These are phyloP conservation scores for Rotaria macrura DNA, from an alignment of 2,888 invertebrate species.

Conservation along the genomic window DNA sequence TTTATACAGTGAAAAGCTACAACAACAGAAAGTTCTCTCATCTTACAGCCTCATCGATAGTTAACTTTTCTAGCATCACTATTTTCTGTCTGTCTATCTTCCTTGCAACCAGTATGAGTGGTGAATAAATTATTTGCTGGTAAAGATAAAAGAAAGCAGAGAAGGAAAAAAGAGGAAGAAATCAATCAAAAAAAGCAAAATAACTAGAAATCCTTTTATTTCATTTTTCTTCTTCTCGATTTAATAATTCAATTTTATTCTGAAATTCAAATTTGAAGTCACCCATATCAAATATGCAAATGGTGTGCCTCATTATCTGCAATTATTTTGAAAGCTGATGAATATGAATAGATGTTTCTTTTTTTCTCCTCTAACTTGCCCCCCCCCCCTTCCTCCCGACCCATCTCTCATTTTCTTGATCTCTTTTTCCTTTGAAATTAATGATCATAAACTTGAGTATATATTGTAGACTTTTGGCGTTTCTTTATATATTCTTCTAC, in stretches of 20 bases:
- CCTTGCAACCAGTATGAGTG: background rate
- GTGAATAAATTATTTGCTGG: background rate
- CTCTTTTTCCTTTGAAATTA: no score
- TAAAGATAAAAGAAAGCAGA: background rate
- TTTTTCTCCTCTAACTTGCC: no score
- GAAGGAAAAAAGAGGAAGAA: background rate
- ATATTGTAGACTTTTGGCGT: no score
- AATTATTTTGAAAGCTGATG: background rate
- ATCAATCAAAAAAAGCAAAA: background rate
- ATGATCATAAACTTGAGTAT: no score
- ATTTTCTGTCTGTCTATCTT: background rate
- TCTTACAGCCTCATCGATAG: background rate
- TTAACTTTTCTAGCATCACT: background rate
- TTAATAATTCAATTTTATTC: background rate
- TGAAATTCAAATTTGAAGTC: background rate
- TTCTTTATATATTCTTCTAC: background rate
- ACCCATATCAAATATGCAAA: background rate
- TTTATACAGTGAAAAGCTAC: no score
- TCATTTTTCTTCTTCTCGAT: background rate
- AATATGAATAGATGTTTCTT: background rate
- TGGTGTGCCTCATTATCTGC: background rate
- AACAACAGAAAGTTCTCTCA: background rate
- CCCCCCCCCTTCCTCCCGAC: no score
- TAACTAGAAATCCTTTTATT: background rate
- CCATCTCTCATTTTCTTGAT: no score